Conservation (phyloP, 2,113 vertebrate genomes). For the Psittacus erithacus region DNA sequence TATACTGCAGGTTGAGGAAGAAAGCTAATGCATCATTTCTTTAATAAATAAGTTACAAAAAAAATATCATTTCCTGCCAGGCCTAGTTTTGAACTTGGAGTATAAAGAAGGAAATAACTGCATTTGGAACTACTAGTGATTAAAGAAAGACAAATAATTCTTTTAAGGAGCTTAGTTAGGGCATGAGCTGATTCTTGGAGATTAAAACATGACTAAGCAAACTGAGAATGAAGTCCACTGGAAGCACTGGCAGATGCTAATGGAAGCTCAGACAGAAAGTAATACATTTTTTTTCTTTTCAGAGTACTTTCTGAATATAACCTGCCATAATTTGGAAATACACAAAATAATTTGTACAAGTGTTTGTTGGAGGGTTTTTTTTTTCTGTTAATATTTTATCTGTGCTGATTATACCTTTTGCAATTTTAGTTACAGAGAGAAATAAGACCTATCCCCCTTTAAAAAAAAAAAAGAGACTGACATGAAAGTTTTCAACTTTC, state of each 20-base stretch:
- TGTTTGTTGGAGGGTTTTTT: background rate
- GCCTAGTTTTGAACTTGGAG: background rate
- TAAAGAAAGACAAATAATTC: background rate
- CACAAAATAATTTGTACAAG: background rate
- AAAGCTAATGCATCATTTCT: background rate
- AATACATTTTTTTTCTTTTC: background rate
- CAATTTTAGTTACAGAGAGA: background rate
- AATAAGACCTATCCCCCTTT: accelerated
- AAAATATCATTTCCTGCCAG: background rate
- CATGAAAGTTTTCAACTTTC: background rate
- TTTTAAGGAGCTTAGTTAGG: background rate
- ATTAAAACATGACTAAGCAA: background rate
- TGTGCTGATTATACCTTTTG: background rate
- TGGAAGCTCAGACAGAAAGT: background rate
- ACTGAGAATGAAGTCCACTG: background rate
- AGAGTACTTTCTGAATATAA: background rate
- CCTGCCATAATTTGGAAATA: background rate
- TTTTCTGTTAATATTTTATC: background rate
- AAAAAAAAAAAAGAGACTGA: background rate
- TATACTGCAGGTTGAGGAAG: background rate
- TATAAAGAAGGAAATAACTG: background rate
- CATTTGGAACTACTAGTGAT: background rate
- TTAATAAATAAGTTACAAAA: background rate
- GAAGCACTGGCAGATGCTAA: background rate
- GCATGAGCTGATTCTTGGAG: background rate